These are phyloP conservation scores for Penaeus vannamei DNA, from an alignment of 1,140 invertebrate genomes.

Conservation along the genomic window DNA sequence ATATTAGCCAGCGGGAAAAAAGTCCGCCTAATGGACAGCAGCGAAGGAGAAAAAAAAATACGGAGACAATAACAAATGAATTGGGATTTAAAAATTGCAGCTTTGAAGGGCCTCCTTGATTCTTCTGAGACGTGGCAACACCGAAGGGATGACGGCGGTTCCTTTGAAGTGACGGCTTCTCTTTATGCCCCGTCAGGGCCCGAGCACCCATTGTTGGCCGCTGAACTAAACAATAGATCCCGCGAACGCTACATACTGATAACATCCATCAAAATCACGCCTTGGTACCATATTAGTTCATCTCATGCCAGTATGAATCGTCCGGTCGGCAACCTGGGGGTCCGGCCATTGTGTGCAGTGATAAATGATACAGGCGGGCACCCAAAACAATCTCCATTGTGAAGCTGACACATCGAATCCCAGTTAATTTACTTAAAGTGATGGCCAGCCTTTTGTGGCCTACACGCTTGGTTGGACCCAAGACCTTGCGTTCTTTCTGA, in stretches of 20 bases:
- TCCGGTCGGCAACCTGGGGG: slow-evolving; percentile 48
- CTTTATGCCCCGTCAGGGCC: slow-evolving; percentile 57
- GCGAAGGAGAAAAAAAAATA: neutral
- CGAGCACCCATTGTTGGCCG: slow-evolving; percentile 53
- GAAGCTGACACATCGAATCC: slow-evolving; percentile 62
- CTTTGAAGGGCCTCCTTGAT: neutral
- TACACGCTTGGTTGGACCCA: slow-evolving; percentile 35
- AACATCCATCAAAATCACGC: slow-evolving; percentile 65
- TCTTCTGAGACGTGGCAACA: slow-evolving; percentile 34
- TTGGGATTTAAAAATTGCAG: slow-evolving; percentile 9
- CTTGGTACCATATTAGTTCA: slow-evolving; percentile 47
- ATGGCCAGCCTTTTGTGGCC: slow-evolving; percentile 62
- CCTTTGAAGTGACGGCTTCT: slow-evolving; percentile 62
- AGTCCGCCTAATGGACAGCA: neutral
- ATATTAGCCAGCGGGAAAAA: slow-evolving; percentile 25
- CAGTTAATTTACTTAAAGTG: slow-evolving; percentile 66
- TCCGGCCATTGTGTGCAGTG: slow-evolving; percentile 56
- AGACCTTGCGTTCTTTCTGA: neutral
- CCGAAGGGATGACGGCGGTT: slow-evolving; percentile 25
- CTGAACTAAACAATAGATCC: slow-evolving; percentile 51
- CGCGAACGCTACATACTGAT: slow-evolving; percentile 59
- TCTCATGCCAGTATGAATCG: slow-evolving; percentile 30
- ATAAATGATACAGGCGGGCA: slow-evolving; percentile 65
- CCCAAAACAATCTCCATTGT: slow-evolving; percentile 65
- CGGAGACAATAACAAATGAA: slow-evolving; percentile 26